phyloP scores from a whole-genome alignment of 2,797 vertebrate species.

The Onychomys arenicola region DNA sequence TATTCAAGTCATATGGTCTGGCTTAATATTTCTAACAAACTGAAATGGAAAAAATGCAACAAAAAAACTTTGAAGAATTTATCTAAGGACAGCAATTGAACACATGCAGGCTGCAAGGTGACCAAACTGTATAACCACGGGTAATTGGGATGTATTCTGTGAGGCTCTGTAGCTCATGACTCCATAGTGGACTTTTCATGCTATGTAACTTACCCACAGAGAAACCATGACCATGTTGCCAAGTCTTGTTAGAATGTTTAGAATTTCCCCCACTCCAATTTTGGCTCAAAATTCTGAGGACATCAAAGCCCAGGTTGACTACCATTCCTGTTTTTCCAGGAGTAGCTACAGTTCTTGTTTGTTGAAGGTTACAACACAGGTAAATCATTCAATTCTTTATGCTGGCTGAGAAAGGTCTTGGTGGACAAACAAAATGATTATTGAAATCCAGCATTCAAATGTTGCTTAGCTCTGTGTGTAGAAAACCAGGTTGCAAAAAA shows the following conservation, averaged over 20 bases:
- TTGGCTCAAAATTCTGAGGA: constrained; percentile 18
- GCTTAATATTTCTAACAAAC: constrained; percentile 72
- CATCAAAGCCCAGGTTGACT: background rate
- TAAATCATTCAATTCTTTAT: background rate
- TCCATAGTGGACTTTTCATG: background rate
- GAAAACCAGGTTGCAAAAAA: background rate
- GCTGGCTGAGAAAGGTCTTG: background rate
- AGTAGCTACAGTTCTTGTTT: background rate
- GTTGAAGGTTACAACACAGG: constrained; percentile 14
- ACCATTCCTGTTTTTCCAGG: background rate
- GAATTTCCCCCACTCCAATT: fast-evolving
- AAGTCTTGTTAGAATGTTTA: constrained; percentile 14
- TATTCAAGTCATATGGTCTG: constrained; percentile 61
- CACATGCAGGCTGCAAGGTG: constrained; percentile 3
- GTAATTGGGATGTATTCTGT: constrained; percentile 44
- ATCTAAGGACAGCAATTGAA: background rate
- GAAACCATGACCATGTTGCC: background rate
- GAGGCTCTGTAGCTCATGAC: background rate
- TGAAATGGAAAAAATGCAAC: constrained; percentile 66
- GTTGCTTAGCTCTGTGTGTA: background rate
- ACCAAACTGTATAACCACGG: background rate
- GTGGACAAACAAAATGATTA: background rate
- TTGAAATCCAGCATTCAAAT: constrained; percentile 7
- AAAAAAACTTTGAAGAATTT: constrained; percentile 64
- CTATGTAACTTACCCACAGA: background rate